Conservation (phyloP, 2,888 invertebrate genomes). For the Leptopterna dolabrata region DNA sequence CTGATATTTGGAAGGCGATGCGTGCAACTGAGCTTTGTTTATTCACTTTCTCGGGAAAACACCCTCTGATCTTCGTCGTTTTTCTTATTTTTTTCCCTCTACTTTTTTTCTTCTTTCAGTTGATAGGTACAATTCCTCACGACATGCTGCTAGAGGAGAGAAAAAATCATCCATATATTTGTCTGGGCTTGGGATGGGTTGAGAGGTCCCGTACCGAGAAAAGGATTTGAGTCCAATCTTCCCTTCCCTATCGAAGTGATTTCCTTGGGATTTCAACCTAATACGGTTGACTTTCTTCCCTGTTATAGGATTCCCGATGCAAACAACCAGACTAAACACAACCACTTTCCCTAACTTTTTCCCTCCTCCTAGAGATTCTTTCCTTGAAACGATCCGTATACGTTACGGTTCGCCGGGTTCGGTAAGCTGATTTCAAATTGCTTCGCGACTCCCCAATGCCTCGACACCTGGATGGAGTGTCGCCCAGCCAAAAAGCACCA, state of each 20-base stretch:
- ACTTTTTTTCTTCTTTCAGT: too few relatives aligned
- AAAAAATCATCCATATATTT: background rate
- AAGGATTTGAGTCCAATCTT: slow-evolving; percentile 30
- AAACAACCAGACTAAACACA: slow-evolving; percentile 2
- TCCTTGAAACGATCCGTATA: background rate
- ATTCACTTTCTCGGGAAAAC: too few relatives aligned
- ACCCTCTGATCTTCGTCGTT: too few relatives aligned
- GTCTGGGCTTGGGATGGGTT: background rate
- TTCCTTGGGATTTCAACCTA: slow-evolving; percentile 20
- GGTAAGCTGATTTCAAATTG: slow-evolving; percentile 3
- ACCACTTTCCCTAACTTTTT: background rate
- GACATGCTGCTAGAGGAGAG: background rate
- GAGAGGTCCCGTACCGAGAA: background rate
- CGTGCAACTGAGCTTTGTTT: too few relatives aligned
- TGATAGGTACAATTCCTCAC: too few relatives aligned
- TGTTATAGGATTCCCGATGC: slow-evolving; percentile 11
- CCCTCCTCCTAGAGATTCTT: background rate
- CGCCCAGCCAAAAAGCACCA: background rate
- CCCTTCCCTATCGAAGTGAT: background rate
- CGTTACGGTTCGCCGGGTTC: background rate
- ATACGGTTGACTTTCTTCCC: slow-evolving; percentile 15
- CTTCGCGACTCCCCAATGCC: background rate
- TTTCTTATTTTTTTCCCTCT: too few relatives aligned
- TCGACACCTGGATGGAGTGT: background rate
- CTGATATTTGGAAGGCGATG: too few relatives aligned